Conservation (phyloP, 2,113 vertebrate species). For the Toxostoma redivivum region DNA sequence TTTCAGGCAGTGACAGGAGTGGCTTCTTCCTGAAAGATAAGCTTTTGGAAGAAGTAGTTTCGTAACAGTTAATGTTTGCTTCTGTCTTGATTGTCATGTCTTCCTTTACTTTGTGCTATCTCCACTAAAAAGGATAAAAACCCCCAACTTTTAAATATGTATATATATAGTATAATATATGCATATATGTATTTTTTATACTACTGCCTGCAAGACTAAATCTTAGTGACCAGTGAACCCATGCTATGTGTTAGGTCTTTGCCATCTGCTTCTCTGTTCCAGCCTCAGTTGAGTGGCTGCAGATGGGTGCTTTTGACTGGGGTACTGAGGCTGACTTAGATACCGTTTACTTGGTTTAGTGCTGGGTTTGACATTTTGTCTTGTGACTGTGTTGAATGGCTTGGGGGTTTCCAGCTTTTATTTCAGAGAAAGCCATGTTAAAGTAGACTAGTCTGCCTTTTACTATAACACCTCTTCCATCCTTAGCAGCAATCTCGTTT, state of each 20-base stretch:
- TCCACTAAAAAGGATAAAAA: background rate
- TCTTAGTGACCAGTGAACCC: background rate
- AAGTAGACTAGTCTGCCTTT: background rate
- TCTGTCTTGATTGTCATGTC: background rate
- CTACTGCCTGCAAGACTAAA: background rate
- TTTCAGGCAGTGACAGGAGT: background rate
- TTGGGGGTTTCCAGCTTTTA: background rate
- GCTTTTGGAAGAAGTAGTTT: background rate
- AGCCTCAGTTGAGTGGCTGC: background rate
- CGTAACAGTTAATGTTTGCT: background rate
- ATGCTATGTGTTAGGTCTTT: background rate
- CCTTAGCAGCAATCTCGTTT: background rate
- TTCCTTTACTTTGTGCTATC: background rate
- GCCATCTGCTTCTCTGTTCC: background rate
- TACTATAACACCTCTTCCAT: background rate
- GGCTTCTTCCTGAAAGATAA: background rate
- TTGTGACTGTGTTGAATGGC: background rate
- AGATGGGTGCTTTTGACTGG: background rate
- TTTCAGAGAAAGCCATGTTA: background rate
- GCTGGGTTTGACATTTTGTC: background rate
- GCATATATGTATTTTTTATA: background rate
- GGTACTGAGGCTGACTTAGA: background rate
- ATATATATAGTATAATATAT: background rate
- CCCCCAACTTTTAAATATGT: background rate
- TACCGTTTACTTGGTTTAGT: background rate